These are phyloP conservation scores for Ametastegia equiseti DNA, from an alignment of 2,888 invertebrate genomes.

Conservation along the genomic window DNA sequence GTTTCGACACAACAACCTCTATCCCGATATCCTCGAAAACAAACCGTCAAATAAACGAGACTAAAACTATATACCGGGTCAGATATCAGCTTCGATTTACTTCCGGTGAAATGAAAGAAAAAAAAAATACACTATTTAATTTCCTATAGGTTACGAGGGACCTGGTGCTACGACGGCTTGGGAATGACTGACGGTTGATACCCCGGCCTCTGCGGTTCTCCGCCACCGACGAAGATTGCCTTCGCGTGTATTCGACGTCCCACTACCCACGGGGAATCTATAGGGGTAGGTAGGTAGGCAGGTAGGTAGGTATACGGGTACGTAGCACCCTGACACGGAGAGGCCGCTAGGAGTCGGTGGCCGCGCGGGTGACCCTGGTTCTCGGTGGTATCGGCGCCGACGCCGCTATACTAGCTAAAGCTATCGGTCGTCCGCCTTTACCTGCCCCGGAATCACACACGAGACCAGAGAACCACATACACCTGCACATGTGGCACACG, in stretches of 20 bases:
- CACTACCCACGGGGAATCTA: conserved; percentile 20
- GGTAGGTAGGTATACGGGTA: conserved; percentile 17
- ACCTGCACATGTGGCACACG: conserved; percentile 12
- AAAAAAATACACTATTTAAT: not conserved
- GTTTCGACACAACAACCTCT: too few relatives aligned
- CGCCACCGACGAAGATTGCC: conserved; percentile 27
- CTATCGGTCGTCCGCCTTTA: conserved; percentile 18
- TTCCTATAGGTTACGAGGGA: conserved; percentile 22
- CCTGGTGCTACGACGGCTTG: conserved; percentile 61
- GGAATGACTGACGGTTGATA: conserved; percentile 70
- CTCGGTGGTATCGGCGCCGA: conserved; percentile 24
- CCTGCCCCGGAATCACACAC: not conserved
- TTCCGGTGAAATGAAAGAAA: too few relatives aligned
- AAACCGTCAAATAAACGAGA: too few relatives aligned
- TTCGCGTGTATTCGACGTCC: conserved; percentile 44
- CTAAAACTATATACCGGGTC: too few relatives aligned
- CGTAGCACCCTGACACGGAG: conserved; percentile 38
- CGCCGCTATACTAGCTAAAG: conserved; percentile 10
- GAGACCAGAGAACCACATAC: not conserved
- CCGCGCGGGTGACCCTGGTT: conserved; percentile 33
- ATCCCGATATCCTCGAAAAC: too few relatives aligned
- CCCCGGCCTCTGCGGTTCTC: conserved; percentile 53
- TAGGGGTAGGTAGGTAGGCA: too few relatives aligned
- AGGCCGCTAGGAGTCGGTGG: conserved; percentile 32
- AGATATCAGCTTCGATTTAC: too few relatives aligned